Conservation (phyloP, 2,797 vertebrate genomes). For the Philypnodon macrostomus region DNA sequence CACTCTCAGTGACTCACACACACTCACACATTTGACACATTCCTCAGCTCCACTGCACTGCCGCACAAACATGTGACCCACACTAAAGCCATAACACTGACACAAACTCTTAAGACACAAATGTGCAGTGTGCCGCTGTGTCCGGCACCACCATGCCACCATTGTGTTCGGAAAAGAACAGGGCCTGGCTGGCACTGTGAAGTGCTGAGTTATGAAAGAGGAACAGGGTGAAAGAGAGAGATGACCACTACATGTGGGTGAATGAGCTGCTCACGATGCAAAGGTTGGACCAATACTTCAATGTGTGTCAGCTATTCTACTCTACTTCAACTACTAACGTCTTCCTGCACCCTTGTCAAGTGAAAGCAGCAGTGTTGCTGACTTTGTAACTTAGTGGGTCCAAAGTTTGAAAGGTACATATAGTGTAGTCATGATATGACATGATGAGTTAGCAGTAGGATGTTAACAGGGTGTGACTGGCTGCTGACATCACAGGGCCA, state of each 20-base stretch:
- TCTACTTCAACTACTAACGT: not conserved
- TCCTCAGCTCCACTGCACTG: conserved; percentile 32
- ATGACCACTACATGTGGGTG: conserved; percentile 37
- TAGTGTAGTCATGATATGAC: too few species aligned
- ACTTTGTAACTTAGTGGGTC: not conserved
- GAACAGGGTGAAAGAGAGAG: conserved; percentile 19
- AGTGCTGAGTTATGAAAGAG: conserved; percentile 23
- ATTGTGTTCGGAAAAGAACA: conserved; percentile 61
- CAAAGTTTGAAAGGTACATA: not conserved
- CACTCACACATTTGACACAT: conserved; percentile 37
- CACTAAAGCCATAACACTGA: conserved; percentile 42
- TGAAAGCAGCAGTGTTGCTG: not conserved
- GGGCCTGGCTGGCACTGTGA: conserved; percentile 34
- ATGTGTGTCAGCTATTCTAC: too few species aligned
- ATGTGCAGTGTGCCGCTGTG: conserved; percentile 43
- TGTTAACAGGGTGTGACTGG: not conserved
- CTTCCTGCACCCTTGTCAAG: not conserved
- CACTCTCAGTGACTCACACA: conserved; percentile 56
- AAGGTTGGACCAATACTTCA: conserved; percentile 50
- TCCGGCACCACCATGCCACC: conserved; percentile 55
- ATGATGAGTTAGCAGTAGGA: not conserved
- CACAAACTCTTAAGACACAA: conserved; percentile 45
- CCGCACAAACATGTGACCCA: conserved; percentile 53
- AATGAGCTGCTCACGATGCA: conserved; percentile 46
- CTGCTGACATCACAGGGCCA: not conserved